Conservation (phyloP, 2,888 invertebrate species). For the Brachynemurus nebulosus region DNA sequence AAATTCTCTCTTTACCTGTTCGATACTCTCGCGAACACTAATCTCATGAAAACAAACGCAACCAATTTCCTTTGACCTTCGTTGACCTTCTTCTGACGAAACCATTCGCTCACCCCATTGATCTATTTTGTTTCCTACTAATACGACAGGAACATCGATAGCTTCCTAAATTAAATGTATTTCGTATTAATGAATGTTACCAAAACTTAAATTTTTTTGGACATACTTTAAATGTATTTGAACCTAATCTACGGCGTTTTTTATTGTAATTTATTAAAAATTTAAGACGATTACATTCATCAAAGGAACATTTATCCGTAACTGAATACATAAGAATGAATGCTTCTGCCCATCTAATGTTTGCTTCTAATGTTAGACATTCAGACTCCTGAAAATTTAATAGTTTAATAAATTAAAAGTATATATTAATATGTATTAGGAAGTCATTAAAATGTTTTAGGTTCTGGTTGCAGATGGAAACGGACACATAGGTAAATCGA, state of each 20-base stretch:
- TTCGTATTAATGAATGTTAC: background rate
- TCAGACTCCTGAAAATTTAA: conserved; percentile 44
- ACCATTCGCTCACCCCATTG: conserved; percentile 70
- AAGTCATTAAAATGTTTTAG: too few species aligned
- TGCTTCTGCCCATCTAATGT: conserved; percentile 80
- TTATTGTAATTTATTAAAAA: conserved; percentile 73
- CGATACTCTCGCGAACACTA: conserved; percentile 69
- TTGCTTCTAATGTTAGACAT: conserved; percentile 54
- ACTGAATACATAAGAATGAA: conserved; percentile 78
- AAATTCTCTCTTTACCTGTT: conserved; percentile 41
- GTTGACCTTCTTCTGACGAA: conserved; percentile 56
- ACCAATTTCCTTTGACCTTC: conserved; percentile 61
- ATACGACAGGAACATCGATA: conserved; percentile 57
- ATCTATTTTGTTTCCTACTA: conserved; percentile 74
- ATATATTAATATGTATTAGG: too few species aligned
- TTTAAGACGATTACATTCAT: conserved; percentile 69
- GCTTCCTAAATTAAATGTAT: conserved; percentile 28
- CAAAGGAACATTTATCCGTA: conserved; percentile 79
- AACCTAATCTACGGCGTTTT: conserved; percentile 48
- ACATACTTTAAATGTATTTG: conserved; percentile 40
- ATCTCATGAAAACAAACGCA: conserved; percentile 77
- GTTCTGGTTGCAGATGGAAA: too few species aligned
- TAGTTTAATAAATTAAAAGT: conserved; percentile 5
- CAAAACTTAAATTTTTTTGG: background rate
- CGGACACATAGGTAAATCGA: too few species aligned